Base-by-base conservation (phyloP, 2,113 vertebrate genomes). In the Gnathonemus longibarbis region DNA sequence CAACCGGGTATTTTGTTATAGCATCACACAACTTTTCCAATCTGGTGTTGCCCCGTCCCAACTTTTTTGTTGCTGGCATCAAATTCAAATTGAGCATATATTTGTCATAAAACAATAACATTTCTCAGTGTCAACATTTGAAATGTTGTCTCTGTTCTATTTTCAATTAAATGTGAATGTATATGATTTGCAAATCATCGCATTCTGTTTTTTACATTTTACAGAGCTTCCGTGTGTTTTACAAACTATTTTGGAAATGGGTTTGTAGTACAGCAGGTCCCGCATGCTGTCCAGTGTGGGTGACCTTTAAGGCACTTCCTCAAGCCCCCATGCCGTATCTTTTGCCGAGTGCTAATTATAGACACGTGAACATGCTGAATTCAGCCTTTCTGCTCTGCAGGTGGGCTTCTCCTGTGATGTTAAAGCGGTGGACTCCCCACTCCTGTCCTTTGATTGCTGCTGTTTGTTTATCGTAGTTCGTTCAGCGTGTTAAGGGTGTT, bases 341-440 rank as follows among this genome's bases (percentile, higher is more conserved):
- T 52, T 92, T 92, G 91, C 70, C 90, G 8, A 53, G 49, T 27
- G 85, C 93, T 95, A 95, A 93, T 91, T 91, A 93, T 94, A 94
- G 93, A 3, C 31, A 9, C 39, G n/a, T 87, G n/a, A 45, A 46
- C 50, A 90, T 90, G 88, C 90, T 35, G 31, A 87, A 9, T 52
- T 87, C 49, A 53, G 85, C 49, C n/a, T 35, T 11, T 35, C 21
- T 53, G 42, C 42, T 50, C 21, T 35, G 66, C 13, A 86, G 84
- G 42, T 86, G 24, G 48, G 48, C 46, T 86, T 53, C 74, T 35
- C 17, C 49, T 53, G 10, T 53, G n/a, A 84, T 48, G 80, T 62
- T 45, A 46, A 48, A 49, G 24, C 21, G 0, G 24, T 13, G 21
- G 19, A 11, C 19, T 24, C 17, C 8, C 42, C 39, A 4, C 39